These are phyloP conservation scores for Gyrodactylus bullatarudis DNA, from an alignment of 1,140 invertebrate species.

Conservation along the genomic window DNA sequence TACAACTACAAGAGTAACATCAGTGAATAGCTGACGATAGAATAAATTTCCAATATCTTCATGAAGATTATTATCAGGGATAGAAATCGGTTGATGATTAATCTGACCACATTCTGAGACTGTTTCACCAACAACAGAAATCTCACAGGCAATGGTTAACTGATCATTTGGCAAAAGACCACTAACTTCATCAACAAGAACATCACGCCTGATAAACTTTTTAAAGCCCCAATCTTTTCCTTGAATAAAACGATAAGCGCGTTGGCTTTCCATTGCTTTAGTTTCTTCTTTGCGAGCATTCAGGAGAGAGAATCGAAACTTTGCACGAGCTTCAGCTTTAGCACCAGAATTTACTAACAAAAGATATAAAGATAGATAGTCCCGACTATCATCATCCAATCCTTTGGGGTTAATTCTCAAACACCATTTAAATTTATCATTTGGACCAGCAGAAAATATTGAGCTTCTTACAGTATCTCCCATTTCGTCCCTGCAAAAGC, in stretches of 20 bases:
- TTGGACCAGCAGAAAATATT: conserved; percentile 86
- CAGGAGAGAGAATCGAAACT: conserved; percentile 98
- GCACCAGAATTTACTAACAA: conserved; percentile 74
- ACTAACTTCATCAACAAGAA: conserved; percentile 82
- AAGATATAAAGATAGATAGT: conserved; percentile 88
- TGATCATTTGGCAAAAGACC: conserved; percentile 86
- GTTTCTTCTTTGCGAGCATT: conserved; percentile 98
- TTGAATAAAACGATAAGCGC: conserved; percentile 89
- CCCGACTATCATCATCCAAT: conserved; percentile 94
- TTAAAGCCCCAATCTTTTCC: conserved; percentile 99
- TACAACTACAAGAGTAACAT: conserved; percentile 39
- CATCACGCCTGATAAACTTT: conserved; percentile 89
- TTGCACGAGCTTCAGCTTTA: conserved; percentile 92
- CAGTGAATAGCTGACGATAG: conserved; percentile 74
- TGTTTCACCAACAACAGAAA: conserved; percentile 74
- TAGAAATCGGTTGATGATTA: conserved; percentile 34
- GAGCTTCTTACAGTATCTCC: conserved; percentile 95
- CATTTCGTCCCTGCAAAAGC: conserved; percentile 76
- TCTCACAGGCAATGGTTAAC: conserved; percentile 89
- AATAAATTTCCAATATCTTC: conserved; percentile 67
- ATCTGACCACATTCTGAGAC: conserved; percentile 34
- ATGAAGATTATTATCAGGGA: conserved; percentile 65
- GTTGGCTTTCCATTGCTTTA: conserved; percentile 76
- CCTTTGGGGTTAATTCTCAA: conserved; percentile 94
- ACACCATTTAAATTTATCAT: conserved; percentile 99